Percentiles rank a stretch among this genome's conserved stretches.
Conservation (phyloP, 2,888 invertebrate genomes). For the Chymomyza procnemis region DNA sequence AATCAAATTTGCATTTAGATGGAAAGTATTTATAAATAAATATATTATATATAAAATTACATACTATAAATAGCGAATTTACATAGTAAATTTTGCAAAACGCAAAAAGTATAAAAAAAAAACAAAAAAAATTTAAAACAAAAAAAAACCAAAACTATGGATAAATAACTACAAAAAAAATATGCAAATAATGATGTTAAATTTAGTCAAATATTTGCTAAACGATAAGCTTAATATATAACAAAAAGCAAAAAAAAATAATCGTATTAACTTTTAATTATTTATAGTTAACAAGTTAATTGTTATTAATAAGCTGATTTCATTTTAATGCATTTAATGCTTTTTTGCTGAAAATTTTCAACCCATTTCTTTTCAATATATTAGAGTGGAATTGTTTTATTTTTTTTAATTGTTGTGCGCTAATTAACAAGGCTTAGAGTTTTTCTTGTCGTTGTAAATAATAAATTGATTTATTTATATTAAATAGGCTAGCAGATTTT, state of each 20-base stretch:
- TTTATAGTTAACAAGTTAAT: slow-evolving; percentile 19
- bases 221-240: slow-evolving; percentile 29
- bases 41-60: slow-evolving; percentile 30
- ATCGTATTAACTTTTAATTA: slow-evolving; percentile 11
- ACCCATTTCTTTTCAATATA: no score
- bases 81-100: slow-evolving; percentile 64
- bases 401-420: not conserved
- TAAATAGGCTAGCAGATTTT: no score
- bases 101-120: slow-evolving; percentile 23
- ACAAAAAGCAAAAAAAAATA: not conserved
- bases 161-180: slow-evolving; percentile 4
- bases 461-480: no score
- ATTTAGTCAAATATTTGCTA: slow-evolving; percentile 48
- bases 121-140: slow-evolving; percentile 15
- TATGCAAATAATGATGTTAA: slow-evolving; percentile 30
- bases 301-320: slow-evolving; percentile 24
- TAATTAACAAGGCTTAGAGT: no score
- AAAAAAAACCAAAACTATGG: slow-evolving; percentile 4
- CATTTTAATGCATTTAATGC: not conserved
- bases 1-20: slow-evolving; percentile 74
- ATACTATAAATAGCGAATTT: slow-evolving; percentile 57
- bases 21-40: slow-evolving; percentile 52
- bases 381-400: no score
- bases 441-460: no score
- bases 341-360: not conserved